Conservation (phyloP, 1,140 invertebrate genomes). For the Galleria mellonella region DNA sequence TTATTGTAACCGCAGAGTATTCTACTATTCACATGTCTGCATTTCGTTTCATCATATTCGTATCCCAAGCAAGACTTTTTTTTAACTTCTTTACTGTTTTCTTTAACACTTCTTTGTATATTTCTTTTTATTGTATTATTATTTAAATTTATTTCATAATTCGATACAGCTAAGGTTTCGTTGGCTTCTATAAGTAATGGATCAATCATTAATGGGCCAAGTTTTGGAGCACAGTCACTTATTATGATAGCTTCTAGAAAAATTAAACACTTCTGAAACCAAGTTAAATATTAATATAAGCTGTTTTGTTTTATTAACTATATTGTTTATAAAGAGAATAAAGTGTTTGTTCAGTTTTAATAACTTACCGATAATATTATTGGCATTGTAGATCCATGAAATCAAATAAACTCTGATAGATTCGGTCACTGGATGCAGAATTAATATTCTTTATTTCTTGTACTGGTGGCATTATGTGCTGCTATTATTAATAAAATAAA, state of each 20-base stretch:
- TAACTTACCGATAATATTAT: constrained; percentile 10
- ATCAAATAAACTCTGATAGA: not conserved
- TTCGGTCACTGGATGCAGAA: not conserved
- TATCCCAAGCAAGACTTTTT: constrained; percentile 24
- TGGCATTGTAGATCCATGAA: constrained; percentile 10
- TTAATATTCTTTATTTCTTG: no score
- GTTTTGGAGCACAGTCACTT: constrained; percentile 6
- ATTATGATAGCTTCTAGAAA: constrained; percentile 1
- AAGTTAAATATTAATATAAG: no score
- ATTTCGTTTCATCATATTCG: constrained; percentile 35
- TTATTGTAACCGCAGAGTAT: constrained; percentile 52
- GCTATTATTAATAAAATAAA: no score
- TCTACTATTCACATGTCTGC: constrained; percentile 33
- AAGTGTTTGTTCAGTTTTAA: not conserved
- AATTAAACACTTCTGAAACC: constrained; percentile 2
- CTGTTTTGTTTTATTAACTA: no score
- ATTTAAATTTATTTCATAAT: no score
- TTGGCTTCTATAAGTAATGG: constrained; percentile 4
- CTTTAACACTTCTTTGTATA: no score
- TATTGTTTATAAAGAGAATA: no score
- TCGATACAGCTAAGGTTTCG: not conserved
- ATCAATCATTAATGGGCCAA: constrained; percentile 1
- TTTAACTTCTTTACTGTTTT: not conserved
- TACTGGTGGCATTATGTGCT: no score
- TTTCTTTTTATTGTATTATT: no score